phyloP scores from a whole-genome alignment of 2,888 invertebrate genomes.

The Tipula confusa region DNA sequence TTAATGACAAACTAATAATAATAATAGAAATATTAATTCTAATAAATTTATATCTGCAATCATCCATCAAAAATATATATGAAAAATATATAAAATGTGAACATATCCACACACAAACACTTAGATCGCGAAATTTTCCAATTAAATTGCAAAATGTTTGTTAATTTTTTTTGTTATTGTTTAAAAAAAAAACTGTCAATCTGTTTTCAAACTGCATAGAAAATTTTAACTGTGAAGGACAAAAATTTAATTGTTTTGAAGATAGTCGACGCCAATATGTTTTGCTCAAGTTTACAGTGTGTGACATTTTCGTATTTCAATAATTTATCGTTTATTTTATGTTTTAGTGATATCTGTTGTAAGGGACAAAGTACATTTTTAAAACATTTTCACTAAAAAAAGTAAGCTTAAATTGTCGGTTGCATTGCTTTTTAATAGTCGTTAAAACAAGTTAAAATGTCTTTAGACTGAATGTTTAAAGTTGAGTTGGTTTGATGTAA shows the following conservation, averaged over 20 bases:
- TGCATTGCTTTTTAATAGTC: too few relatives aligned
- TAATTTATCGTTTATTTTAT: too few relatives aligned
- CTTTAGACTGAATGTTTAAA: too few relatives aligned
- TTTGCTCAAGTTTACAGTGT: too few relatives aligned
- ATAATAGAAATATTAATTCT: constrained; percentile 25
- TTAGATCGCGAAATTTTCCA: neutral
- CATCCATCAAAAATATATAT: neutral
- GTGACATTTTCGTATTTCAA: too few relatives aligned
- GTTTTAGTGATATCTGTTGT: too few relatives aligned
- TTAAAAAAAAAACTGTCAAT: neutral
- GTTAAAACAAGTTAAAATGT: too few relatives aligned
- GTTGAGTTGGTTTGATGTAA: too few relatives aligned
- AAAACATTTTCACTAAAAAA: too few relatives aligned
- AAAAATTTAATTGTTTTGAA: neutral
- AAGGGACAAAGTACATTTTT: too few relatives aligned
- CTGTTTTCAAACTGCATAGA: neutral
- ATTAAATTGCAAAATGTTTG: neutral
- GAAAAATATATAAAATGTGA: neutral
- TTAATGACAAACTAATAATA: neutral
- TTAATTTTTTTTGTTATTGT: neutral
- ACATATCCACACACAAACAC: neutral
- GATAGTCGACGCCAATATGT: too few relatives aligned
- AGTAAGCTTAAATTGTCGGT: too few relatives aligned
- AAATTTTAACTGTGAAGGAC: neutral
- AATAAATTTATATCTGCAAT: constrained; percentile 15